Evolutionary conservation across 2,888 invertebrate species (phyloP).

Genomic region (Ditylenchus weischeri): DNA sequence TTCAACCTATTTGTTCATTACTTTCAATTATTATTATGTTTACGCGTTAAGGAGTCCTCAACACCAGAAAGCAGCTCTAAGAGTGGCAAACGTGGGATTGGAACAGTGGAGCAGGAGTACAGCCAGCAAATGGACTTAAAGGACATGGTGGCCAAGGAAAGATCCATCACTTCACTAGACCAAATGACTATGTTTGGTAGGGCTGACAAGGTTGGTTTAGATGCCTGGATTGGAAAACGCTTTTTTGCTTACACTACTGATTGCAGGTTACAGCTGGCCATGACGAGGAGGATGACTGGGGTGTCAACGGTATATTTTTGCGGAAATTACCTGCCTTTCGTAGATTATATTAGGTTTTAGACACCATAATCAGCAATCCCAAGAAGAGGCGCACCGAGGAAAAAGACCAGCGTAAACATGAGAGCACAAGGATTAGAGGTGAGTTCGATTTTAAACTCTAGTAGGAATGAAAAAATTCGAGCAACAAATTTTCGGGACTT

Average conservation of each 20-base stretch:
- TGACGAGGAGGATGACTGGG: slow-evolving; percentile 46
- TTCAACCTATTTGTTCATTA: slow-evolving; percentile 12
- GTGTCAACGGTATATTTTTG: slow-evolving; percentile 34
- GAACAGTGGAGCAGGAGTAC: slow-evolving; percentile 43
- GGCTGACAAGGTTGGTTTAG: slow-evolving; percentile 39
- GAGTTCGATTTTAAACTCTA: slow-evolving; percentile 6
- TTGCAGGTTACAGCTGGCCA: slow-evolving; percentile 29
- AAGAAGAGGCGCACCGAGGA: slow-evolving; percentile 42
- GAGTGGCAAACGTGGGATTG: not conserved
- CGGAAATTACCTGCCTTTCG: too few relatives aligned
- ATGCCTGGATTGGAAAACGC: not conserved
- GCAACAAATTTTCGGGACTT: too few relatives aligned
- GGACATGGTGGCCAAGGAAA: slow-evolving; percentile 68
- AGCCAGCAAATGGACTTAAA: slow-evolving; percentile 41
- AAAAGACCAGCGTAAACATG: slow-evolving; percentile 38
- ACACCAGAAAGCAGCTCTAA: not conserved
- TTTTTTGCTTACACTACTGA: too few relatives aligned
- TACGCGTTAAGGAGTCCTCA: not conserved
- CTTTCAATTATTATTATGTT: slow-evolving; percentile 2
- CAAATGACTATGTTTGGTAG: slow-evolving; percentile 73
- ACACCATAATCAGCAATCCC: slow-evolving; percentile 38
- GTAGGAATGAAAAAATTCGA: too few relatives aligned
- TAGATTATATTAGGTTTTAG: slow-evolving; percentile 10
- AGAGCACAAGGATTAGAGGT: slow-evolving; percentile 43
- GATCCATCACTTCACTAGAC: slow-evolving; percentile 73